Conservation (phyloP, 2,797 vertebrate genomes). For the Rhabdophis nuchalis region DNA sequence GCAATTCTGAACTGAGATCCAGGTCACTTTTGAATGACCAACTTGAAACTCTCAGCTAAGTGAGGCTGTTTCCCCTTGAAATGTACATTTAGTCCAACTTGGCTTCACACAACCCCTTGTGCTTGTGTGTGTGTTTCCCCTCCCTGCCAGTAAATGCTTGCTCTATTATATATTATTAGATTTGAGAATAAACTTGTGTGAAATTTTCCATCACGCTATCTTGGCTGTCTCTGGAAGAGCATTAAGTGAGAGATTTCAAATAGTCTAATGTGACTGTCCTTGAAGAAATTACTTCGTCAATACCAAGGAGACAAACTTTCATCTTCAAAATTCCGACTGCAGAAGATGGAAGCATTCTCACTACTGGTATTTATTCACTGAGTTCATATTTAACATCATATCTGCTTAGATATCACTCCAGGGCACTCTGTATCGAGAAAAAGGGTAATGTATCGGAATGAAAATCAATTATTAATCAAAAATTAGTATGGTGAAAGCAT, state of each 20-base stretch:
- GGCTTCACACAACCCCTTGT: slow-evolving; percentile 1
- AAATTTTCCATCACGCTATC: slow-evolving; percentile 25
- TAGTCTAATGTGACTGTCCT: slow-evolving; percentile 19
- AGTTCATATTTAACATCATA: neutral
- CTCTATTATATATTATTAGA: slow-evolving; percentile 32
- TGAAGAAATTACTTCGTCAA: neutral
- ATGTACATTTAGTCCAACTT: neutral
- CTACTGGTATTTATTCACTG: neutral
- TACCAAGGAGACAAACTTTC: slow-evolving; percentile 18
- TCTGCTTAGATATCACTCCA: neutral
- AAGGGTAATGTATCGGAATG: neutral
- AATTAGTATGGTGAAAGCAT: neutral
- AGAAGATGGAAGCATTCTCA: neutral
- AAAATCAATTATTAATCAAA: neutral
- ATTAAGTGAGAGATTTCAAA: slow-evolving; percentile 16
- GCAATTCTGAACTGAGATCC: neutral
- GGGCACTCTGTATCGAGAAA: neutral
- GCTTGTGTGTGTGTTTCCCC: neutral
- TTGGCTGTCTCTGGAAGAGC: slow-evolving; percentile 18
- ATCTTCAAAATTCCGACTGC: neutral
- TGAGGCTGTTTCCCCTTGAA: slow-evolving; percentile 13
- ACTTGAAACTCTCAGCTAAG: neutral
- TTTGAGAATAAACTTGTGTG: slow-evolving; percentile 28
- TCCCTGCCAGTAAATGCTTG: slow-evolving; percentile 22
- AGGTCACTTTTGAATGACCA: neutral